A percentile compares a stretch with the other conserved stretches of the same genome.
Evolutionary conservation across 1,140 invertebrate genomes (phyloP).

Genomic region (Drosophila triauraria): DNA sequence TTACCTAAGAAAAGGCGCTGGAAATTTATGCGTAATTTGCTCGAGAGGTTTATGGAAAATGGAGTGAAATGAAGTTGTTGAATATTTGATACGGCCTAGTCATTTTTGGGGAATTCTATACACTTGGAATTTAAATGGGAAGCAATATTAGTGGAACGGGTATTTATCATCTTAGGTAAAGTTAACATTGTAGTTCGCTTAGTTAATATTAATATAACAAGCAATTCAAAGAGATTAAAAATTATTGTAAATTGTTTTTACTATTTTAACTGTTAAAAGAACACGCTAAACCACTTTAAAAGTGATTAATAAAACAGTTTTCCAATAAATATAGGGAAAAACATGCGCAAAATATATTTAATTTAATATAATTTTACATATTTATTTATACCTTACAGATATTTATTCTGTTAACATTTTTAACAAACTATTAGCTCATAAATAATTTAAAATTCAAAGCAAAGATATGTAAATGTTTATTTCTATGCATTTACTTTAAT

Average conservation of each 20-base stretch:
- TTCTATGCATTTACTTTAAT: too few species aligned
- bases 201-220: too few species aligned
- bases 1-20: slow-evolving; percentile 14
- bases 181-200: too few species aligned
- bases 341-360: not conserved
- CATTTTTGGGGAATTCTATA: not conserved
- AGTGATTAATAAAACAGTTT: too few species aligned
- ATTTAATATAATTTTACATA: not conserved
- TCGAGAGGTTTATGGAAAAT: slow-evolving; percentile 19
- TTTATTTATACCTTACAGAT: not conserved
- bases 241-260: not conserved
- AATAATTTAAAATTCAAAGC: not conserved
- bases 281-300: not conserved
- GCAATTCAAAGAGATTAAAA: not conserved
- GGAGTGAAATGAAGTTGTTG: slow-evolving; percentile 37
- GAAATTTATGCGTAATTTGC: slow-evolving; percentile 44
- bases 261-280: not conserved
- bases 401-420: not conserved
- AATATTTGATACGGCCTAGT: slow-evolving; percentile 11
- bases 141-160: not conserved
- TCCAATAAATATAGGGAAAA: not conserved
- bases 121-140: not conserved
- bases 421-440: not conserved
- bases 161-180: too few species aligned
- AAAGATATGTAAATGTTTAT: too few species aligned